Evolutionary conservation across 2,113 vertebrate species (phyloP), one percentile per base, ranked within the genome.

Genomic region (Pogonocichla stellata): DNA sequence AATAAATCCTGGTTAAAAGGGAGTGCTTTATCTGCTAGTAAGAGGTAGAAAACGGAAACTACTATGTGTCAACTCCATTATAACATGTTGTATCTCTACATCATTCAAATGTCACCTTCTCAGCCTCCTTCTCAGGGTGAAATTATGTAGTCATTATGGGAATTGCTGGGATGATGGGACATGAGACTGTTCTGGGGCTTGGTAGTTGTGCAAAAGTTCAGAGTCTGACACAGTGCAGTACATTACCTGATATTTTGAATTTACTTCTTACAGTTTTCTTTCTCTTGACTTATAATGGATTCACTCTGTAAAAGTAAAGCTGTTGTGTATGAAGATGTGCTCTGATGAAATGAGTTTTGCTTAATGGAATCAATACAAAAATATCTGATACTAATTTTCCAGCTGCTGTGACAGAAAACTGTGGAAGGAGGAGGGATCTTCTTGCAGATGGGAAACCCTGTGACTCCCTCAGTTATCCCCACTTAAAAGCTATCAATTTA

Each of bases 401-500:
- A 58, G 57, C 88, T 33, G 14, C 92, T 95, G 28, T 80, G 88
- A 94, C 8, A 23, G 91, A 84, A 92, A 96, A 95, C 56, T 92
- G 93, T 38, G 70, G 94, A 56, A 90, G 92, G 61, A 91, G 86
- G 91, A 96, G 95, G 91, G 80, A 91, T 90, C 86, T 60, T 95
- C 66, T 95, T 87, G 79, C 86, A 96, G 92, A 94, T 92, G 92
- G 96, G 91, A 90, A 97, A 86, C 80, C 95, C 96, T 96, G 31
- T 96, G 96, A 96, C 89, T 96, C 93, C 67, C 83, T 90, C 74
- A 36, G 95, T 97, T 97, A 96, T 96, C 83, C 97, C 86, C 91
- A 94, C 97, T 98, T 98, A 98, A 98, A 98, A 98, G 98, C 97
- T 98, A 98, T 98, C 98, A 98, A 97, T 97, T 98, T 97, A 97